These are phyloP conservation scores for Lethocerus indicus DNA, from an alignment of 1,140 invertebrate genomes.

Conservation along the genomic window DNA sequence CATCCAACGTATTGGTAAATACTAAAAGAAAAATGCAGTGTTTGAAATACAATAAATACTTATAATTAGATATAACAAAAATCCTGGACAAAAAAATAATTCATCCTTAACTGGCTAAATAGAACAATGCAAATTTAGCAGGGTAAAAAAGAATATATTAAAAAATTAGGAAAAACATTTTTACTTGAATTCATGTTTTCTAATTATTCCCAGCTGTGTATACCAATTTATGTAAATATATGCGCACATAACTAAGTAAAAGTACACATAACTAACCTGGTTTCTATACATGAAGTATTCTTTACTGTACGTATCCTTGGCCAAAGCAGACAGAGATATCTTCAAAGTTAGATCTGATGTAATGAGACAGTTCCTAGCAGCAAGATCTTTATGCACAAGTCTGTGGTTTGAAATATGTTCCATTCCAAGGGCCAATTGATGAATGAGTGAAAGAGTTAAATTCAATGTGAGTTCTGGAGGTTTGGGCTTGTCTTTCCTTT, in stretches of 20 bases:
- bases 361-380: slow-evolving; percentile 83
- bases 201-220: too few species aligned
- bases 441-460: slow-evolving; percentile 52
- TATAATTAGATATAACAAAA: too few species aligned
- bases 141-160: too few species aligned
- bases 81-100: too few species aligned
- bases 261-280: slow-evolving; percentile 39
- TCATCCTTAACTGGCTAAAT: too few species aligned
- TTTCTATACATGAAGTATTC: slow-evolving; percentile 71
- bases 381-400: slow-evolving; percentile 73
- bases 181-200: too few species aligned
- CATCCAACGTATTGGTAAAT: slow-evolving; percentile 70
- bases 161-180: too few species aligned
- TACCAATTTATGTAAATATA: too few species aligned
- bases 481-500: slow-evolving; percentile 23
- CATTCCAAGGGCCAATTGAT: slow-evolving; percentile 71
- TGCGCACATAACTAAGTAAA: too few species aligned
- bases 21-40: slow-evolving; percentile 22
- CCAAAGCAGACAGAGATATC: slow-evolving; percentile 62
- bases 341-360: slow-evolving; percentile 68
- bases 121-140: too few species aligned
- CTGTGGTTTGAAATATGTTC: slow-evolving; percentile 59
- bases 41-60: too few species aligned
- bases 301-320: slow-evolving; percentile 65
- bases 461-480: slow-evolving; percentile 25